Evolutionary conservation across 2,888 invertebrate species (phyloP).

Genomic region (Arrhopalites spinosus): DNA sequence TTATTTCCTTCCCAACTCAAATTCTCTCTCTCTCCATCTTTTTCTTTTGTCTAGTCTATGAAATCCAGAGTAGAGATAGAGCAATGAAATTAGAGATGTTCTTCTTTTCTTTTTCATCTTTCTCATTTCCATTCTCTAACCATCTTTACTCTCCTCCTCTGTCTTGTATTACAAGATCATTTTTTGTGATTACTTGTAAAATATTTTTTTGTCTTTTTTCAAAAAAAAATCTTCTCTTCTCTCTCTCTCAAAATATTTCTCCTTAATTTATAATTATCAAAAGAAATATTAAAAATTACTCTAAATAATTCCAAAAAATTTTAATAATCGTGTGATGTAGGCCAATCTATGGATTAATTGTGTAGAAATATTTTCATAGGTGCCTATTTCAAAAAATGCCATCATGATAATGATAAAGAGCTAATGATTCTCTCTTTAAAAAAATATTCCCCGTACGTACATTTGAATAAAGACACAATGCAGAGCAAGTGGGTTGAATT

Average conservation of each 20-base stretch:
- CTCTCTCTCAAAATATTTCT: slow-evolving; percentile 3
- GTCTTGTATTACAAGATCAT: background rate
- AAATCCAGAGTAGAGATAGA: background rate
- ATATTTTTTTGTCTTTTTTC: background rate
- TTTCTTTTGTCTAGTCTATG: background rate
- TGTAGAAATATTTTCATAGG: too few relatives aligned
- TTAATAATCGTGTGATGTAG: too few relatives aligned
- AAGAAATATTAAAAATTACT: background rate
- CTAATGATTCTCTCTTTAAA: too few relatives aligned
- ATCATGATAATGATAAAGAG: too few relatives aligned
- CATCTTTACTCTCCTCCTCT: background rate
- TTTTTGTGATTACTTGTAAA: background rate
- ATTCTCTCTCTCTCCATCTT: background rate
- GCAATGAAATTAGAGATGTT: background rate
- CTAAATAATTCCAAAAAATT: background rate
- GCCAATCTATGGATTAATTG: too few relatives aligned
- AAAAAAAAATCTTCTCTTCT: background rate
- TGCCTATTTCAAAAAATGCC: too few relatives aligned
- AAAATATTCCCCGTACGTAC: too few relatives aligned
- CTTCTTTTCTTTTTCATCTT: background rate
- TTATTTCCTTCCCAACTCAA: slow-evolving; percentile 8
- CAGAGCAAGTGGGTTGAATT: too few relatives aligned
- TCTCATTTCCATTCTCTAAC: background rate
- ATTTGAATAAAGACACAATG: too few relatives aligned
- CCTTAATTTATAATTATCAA: background rate